Conservation (phyloP, 2,113 vertebrate species). For the Nesoenas mayeri region DNA sequence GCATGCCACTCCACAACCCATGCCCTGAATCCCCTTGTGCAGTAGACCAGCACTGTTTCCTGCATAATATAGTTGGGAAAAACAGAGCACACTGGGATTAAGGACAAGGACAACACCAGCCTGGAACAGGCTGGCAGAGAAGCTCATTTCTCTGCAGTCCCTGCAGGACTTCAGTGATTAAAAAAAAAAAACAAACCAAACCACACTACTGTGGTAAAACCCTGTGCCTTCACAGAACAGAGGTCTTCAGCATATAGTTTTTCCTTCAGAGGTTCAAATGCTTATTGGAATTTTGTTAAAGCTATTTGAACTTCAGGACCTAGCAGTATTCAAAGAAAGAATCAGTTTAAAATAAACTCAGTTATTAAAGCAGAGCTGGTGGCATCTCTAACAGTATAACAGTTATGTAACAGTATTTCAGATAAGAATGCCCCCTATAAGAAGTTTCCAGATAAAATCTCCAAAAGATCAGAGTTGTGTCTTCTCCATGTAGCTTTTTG, state of each 20-base stretch:
- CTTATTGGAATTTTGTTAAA: neutral
- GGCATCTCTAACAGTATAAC: neutral
- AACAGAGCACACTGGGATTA: neutral
- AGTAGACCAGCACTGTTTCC: neutral
- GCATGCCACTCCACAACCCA: neutral
- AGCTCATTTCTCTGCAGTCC: neutral
- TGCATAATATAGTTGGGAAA: rapidly evolving
- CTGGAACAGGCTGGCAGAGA: neutral
- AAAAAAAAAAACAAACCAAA: too few species aligned
- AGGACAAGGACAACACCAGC: neutral
- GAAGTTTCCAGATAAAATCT: neutral
- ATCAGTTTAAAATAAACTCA: neutral
- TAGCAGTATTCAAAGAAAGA: neutral
- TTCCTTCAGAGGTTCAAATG: neutral
- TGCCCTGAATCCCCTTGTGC: neutral
- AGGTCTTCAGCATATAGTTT: neutral
- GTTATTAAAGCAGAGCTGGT: neutral
- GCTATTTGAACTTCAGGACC: neutral
- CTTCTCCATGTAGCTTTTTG: neutral
- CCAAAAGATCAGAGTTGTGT: neutral
- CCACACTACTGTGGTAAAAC: neutral
- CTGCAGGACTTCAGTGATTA: neutral
- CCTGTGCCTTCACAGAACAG: neutral
- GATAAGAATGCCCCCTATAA: neutral
- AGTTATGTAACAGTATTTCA: neutral